Conservation (phyloP, 2,888 invertebrate genomes). For the Carterocephalus palaemon region DNA sequence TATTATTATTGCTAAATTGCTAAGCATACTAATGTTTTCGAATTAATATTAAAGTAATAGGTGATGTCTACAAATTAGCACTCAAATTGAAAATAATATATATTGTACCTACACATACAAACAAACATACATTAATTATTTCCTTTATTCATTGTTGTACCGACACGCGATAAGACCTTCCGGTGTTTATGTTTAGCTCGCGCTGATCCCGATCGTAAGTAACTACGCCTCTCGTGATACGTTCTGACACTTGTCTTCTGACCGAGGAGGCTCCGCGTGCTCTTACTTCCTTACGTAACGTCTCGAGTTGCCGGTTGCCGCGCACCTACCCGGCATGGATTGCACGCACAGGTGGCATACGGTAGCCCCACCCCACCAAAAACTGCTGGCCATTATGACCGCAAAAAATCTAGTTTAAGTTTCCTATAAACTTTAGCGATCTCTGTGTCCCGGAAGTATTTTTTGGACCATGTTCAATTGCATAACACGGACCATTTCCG, state of each 20-base stretch:
- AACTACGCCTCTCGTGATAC: conserved; percentile 13
- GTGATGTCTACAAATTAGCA: too few relatives aligned
- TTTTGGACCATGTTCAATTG: conserved; percentile 8
- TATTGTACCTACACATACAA: too few relatives aligned
- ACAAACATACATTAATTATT: too few relatives aligned
- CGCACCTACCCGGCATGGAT: conserved; percentile 8
- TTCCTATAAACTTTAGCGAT: conserved; percentile 4
- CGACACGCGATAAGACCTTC: not conserved
- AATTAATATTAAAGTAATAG: too few relatives aligned
- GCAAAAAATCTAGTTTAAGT: conserved; percentile 14
- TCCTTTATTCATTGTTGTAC: too few relatives aligned
- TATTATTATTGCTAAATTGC: too few relatives aligned
- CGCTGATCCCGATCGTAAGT: conserved; percentile 9
- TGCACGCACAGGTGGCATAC: conserved; percentile 41
- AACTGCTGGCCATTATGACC: conserved; percentile 5
- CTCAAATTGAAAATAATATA: too few relatives aligned
- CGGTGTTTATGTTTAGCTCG: not conserved
- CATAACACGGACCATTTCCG: conserved; percentile 14
- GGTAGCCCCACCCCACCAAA: conserved; percentile 1
- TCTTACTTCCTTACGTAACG: conserved; percentile 17
- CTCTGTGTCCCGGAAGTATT: conserved; percentile 8
- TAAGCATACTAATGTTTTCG: too few relatives aligned
- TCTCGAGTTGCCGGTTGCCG: too few relatives aligned
- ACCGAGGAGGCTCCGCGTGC: conserved; percentile 9
- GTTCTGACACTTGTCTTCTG: too few relatives aligned